Percentiles rank a stretch among this genome's conserved stretches.
Evolutionary conservation across 2,888 invertebrate species (phyloP).

Genomic region (Exephanes ischioxanthus): DNA sequence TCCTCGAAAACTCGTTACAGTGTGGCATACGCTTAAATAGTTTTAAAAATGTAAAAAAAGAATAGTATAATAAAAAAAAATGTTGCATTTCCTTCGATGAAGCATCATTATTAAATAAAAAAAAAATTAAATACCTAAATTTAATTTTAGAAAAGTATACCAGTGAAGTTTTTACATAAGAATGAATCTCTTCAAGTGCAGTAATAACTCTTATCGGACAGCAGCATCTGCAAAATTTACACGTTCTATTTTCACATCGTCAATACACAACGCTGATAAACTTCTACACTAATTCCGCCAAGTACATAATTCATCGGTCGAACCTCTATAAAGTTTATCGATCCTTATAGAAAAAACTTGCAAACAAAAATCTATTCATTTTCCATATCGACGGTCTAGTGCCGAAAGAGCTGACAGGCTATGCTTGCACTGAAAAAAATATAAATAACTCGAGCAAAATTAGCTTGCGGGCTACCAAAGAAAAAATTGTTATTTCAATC

Average conservation of each 20-base stretch:
- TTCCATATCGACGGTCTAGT: too few species aligned
- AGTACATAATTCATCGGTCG: slow-evolving; percentile 9
- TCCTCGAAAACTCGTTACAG: slow-evolving; percentile 83
- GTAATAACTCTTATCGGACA: slow-evolving; percentile 50
- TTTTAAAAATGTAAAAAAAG: slow-evolving; percentile 21
- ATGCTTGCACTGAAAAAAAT: too few species aligned
- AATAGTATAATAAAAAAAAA: slow-evolving; percentile 27
- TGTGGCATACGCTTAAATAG: slow-evolving; percentile 83
- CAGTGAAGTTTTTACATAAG: neutral
- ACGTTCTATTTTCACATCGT: slow-evolving; percentile 27
- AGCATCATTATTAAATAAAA: neutral
- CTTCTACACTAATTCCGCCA: neutral
- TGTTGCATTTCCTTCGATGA: neutral
- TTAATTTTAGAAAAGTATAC: slow-evolving; percentile 13
- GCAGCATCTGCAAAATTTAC: slow-evolving; percentile 40
- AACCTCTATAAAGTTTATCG: too few species aligned
- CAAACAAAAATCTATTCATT: too few species aligned
- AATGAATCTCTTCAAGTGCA: slow-evolving; percentile 47
- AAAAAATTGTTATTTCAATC: too few species aligned
- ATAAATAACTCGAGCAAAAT: too few species aligned
- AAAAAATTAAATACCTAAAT: neutral
- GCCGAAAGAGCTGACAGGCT: too few species aligned
- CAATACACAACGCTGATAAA: slow-evolving; percentile 29
- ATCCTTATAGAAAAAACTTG: too few species aligned
- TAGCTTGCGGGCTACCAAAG: too few species aligned